These are phyloP conservation scores for Campopleginae sp. DNA, from an alignment of 2,888 invertebrate genomes.

Conservation along the genomic window DNA sequence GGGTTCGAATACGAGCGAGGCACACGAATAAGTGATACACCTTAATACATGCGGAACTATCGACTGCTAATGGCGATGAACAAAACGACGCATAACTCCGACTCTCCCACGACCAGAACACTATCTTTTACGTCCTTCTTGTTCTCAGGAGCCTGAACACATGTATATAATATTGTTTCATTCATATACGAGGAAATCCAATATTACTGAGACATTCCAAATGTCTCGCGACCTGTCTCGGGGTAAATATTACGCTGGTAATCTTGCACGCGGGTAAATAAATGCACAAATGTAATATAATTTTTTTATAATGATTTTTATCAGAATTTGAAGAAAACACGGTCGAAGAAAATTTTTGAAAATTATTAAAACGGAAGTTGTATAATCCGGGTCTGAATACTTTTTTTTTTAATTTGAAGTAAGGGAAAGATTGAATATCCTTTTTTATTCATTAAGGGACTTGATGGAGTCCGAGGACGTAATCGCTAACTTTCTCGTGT, in stretches of 20 bases:
- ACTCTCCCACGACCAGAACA: background rate
- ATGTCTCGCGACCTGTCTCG: conserved; percentile 47
- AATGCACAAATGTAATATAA: conserved; percentile 34
- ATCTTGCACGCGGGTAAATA: conserved; percentile 22
- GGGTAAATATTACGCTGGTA: conserved; percentile 57
- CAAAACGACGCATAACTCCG: background rate
- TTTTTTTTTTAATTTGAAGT: too few relatives aligned
- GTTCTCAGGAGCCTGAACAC: background rate
- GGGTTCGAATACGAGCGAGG: background rate
- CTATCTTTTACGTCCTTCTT: background rate
- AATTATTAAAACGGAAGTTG: too few relatives aligned
- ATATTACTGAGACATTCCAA: conserved; percentile 71
- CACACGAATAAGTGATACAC: conserved; percentile 28
- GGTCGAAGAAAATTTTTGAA: too few relatives aligned
- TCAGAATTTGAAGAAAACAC: background rate
- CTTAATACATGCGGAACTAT: conserved; percentile 9
- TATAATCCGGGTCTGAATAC: too few relatives aligned
- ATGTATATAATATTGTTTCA: background rate
- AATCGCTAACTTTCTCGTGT: too few relatives aligned
- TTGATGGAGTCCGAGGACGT: too few relatives aligned
- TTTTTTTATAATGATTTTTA: conserved; percentile 62
- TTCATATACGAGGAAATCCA: conserved; percentile 66
- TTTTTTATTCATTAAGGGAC: too few relatives aligned
- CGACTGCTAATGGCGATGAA: background rate
- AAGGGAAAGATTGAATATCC: too few relatives aligned